Base-by-base conservation (phyloP, 1,140 invertebrate species). In the Hyposmocoma kahamanoa region DNA sequence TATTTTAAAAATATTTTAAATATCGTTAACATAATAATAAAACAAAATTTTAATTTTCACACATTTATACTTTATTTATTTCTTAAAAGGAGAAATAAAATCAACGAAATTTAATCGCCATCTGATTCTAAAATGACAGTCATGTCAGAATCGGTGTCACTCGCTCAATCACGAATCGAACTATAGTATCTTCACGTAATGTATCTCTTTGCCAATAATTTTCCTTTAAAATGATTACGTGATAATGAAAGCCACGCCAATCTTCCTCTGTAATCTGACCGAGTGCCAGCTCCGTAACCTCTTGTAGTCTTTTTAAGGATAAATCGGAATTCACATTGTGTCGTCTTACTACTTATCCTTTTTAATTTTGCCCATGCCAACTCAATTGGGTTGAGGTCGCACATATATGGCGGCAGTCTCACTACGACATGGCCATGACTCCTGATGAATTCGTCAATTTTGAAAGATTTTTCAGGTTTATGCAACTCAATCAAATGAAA, bases 141-240 rank as follows among this genome's bases (percentile, higher is more conserved):
- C n/a, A n/a, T n/a, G n/a, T n/a, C n/a, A n/a, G n/a, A n/a, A n/a
- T n/a, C n/a, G n/a, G n/a, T n/a, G n/a, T n/a, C n/a, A n/a, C n/a
- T n/a, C n/a, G n/a, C n/a, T 59, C 51, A 54, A 54, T 53, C 19
- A 54, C 32, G 22, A 59, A 59, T 50, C 10, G 10, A 38, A 47
- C 50, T 21, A 53, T 42, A 18, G 50, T 24, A 58, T 53, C 17
- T 42, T 58, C 46, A 17, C 52, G 48, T 24, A 53, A 32, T 46
- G 46, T 41, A 44, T 51, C 43, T 38, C 41, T 53, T 50, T 58
- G 42, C 46, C 42, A 58, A 34, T 58, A 58, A 22, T 53, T 22
- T 41, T 49, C 56, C 50, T 58, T 50, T 39, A 53, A 47, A 53
- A 42, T 47, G 17, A 46, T 49, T 6, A 26, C 24, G 24, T 11